Evolutionary conservation across 2,113 vertebrate species (phyloP).

Genomic region (Silurus glanis): DNA sequence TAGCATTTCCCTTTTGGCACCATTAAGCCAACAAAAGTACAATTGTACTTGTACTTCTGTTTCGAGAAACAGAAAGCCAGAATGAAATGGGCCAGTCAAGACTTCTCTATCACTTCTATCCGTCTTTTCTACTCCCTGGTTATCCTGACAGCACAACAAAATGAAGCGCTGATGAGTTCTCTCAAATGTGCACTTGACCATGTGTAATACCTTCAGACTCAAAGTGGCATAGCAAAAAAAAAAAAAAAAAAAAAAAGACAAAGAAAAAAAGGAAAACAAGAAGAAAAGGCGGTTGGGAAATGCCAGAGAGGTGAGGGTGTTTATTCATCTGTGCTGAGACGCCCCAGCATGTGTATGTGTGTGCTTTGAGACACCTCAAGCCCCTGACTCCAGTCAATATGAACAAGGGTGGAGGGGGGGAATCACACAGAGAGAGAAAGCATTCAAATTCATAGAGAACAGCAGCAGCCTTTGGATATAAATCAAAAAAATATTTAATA

Average conservation of each 20-base stretch:
- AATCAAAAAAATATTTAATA: conserved; percentile 35
- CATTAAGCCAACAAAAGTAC: neutral
- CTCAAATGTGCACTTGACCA: conserved; percentile 60
- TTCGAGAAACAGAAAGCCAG: neutral
- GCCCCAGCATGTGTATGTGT: neutral
- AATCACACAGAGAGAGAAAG: neutral
- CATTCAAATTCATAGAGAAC: conserved; percentile 8
- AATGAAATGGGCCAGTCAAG: neutral
- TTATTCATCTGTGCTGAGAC: conserved; percentile 6
- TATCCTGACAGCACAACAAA: neutral
- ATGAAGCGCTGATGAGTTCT: conserved; percentile 55
- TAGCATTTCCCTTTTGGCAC: conserved; percentile 1
- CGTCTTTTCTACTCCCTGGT: neutral
- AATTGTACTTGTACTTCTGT: neutral
- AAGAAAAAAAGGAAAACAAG: too few species aligned
- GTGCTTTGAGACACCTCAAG: conserved; percentile 7
- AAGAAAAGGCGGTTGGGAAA: conserved; percentile 7
- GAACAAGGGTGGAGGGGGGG: neutral
- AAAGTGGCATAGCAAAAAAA: conserved; percentile 27
- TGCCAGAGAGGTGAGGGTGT: conserved; percentile 1
- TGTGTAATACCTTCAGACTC: conserved; percentile 48
- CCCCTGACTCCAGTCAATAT: conserved; percentile 13
- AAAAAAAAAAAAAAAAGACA: conserved; percentile 4
- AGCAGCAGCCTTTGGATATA: conserved; percentile 7
- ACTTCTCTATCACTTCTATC: neutral